Base-by-base conservation (phyloP, 1,140 invertebrate genomes). In the Ips nitidus region DNA sequence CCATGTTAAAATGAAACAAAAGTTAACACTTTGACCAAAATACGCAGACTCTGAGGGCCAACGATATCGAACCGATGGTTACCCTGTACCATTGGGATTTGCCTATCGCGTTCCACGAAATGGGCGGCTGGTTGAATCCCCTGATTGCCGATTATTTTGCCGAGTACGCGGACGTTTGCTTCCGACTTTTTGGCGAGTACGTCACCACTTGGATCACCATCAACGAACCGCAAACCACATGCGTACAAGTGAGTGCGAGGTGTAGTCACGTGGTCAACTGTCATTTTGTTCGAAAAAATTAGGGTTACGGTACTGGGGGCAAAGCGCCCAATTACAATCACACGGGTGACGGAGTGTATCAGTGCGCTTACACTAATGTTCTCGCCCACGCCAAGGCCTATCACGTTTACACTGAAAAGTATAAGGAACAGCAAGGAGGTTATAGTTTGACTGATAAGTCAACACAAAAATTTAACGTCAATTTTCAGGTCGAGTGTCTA, bases 41-140 rank as follows among this genome's bases (percentile, higher is more conserved):
- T 6, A 39, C 39, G 36, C 45, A 88, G 75, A 84, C 84, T 66
- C 77, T 90, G 1, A 73, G 85, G 0, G 80, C 79, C 43, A 82
- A 85, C 52, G 83, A 84, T 47, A 89, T 91, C 47, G 79, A 85
- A 74, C 88, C 89, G 2, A 79, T 89, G 80, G 87, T 90, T 74
- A 87, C 69, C 2, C 66, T 78, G 5, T 79, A 68, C 60, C 77
- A 78, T 57, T 78, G 76, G 73, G 78, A 79, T 71, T 52, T 72
- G 36, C 81, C 80, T 1, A 67, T 80, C 64, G 40, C 66, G 1
- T 56, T 81, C 4, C 72, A 80, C 62, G 75, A 78, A 4, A n/a
- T 79, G 4, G 80, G 80, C 37, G 80, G 79, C 4, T 79, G 74
- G 75, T 38, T 66, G 22, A 79, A 80, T 61, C 74, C 72, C 4